Evolutionary conservation across 2,888 invertebrate genomes (phyloP), one percentile per base, ranked within the genome.

Genomic region (Aspidiotus destructor): DNA sequence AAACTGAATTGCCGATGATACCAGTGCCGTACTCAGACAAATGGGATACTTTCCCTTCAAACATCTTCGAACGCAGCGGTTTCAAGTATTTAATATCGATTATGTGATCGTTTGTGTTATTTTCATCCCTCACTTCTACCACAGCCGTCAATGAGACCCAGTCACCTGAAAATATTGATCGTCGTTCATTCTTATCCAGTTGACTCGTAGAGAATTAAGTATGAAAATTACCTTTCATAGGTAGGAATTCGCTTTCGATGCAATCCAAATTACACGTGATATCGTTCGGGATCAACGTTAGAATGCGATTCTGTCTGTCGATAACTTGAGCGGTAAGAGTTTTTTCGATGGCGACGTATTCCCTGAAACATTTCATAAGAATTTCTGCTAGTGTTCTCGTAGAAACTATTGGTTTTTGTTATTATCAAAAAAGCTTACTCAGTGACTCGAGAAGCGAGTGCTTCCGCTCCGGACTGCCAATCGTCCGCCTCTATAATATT

Each of bases 1-100:
- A 84, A 58, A 84, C 81, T 16, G 78, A 79, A 70, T 85, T 82
- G 70, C 89, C 83, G 9, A 78, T 77, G 3, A 86, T 86, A 16
- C 60, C 13, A 11, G 57, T 42, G 13, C 42, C 57, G 28, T 15
- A 53, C 1, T 41, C 63, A 15, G 52, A 8, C n/a, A 61, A 74
- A 7, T 69, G 58, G 6, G 79, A 77, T 57, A 87, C 77, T 17
- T 75, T 76, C 2, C 84, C 85, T 69, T 79, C 76, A 63, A 79
- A 76, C 6, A 83, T 75, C 74, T 83, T 83, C 15, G 79, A 79
- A 72, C 88, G 79, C 13, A 70, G 40, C n/a, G 70, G 68, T 17
- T 42, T 68, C 54, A 71, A 54, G 7, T 58, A 55, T 10, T 68
- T 55, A 28, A 70, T 42, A 10, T 60, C 60, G 44, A 68, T 54